A percentile compares a stretch with the other conserved stretches of the same genome.
These are phyloP conservation scores for Lates calcarifer DNA, from an alignment of 2,113 vertebrate genomes.

Conservation along the genomic window DNA sequence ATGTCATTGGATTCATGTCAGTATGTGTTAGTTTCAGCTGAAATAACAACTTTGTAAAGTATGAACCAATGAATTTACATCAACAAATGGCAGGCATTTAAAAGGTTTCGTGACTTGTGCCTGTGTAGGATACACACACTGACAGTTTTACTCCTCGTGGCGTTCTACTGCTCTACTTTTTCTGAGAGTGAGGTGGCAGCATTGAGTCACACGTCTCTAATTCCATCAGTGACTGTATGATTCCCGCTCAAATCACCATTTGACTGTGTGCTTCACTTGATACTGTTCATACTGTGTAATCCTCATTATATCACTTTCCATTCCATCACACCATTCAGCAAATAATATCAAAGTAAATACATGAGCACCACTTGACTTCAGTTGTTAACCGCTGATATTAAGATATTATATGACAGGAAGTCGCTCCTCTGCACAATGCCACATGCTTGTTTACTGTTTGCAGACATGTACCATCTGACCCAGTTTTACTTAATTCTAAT, in stretches of 20 bases:
- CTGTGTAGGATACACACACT: neutral
- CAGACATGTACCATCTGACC: neutral
- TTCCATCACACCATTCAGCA: neutral
- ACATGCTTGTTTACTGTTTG: neutral
- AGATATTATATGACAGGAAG: neutral
- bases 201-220: conserved; percentile 52
- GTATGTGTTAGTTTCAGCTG: neutral
- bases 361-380: neutral
- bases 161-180: conserved; percentile 35
- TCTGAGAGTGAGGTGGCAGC: conserved; percentile 67
- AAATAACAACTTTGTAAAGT: neutral
- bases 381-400: conserved; percentile 2
- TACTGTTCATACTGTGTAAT: neutral
- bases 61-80: too few relatives aligned
- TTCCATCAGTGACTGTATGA: neutral
- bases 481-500: neutral
- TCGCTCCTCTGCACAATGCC: neutral
- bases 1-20: too few relatives aligned
- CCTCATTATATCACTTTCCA: neutral
- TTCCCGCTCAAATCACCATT: conserved; percentile 1
- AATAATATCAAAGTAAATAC: neutral
- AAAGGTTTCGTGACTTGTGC: neutral
- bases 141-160: neutral
- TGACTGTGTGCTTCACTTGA: neutral
- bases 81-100: too few relatives aligned